Percentiles rank a stretch among this genome's conserved stretches.
Conservation (phyloP, 92 coral and sea anemone species). For the Phymanthus crucifer region DNA sequence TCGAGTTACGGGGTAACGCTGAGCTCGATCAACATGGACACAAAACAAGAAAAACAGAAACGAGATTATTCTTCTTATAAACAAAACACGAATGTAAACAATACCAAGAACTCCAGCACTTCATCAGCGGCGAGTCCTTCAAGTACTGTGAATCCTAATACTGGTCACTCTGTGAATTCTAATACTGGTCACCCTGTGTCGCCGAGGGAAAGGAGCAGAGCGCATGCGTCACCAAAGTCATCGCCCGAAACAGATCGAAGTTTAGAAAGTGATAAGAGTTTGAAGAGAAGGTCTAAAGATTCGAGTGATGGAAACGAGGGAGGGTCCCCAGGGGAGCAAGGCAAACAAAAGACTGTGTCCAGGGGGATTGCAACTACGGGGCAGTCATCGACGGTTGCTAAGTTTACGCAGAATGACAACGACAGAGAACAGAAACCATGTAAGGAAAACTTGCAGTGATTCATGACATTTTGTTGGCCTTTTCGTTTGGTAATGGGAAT, state of each 20-base stretch:
- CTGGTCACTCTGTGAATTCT: conserved; percentile 22
- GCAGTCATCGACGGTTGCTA: conserved; percentile 41
- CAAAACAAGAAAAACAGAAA: conserved; percentile 13
- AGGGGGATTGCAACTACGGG: conserved; percentile 41
- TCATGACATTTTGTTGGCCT: neutral
- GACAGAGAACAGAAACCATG: conserved; percentile 73
- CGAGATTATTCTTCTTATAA: conserved; percentile 18
- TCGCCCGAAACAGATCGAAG: conserved; percentile 35
- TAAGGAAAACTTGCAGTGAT: conserved; percentile 9
- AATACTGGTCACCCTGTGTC: conserved; percentile 38
- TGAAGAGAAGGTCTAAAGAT: conserved; percentile 46
- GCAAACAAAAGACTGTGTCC: conserved; percentile 35
- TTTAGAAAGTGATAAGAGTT: conserved; percentile 13
- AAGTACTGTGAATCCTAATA: neutral
- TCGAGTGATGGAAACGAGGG: conserved; percentile 6
- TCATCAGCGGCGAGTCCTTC: neutral
- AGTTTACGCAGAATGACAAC: conserved; percentile 35
- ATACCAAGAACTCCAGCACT: neutral
- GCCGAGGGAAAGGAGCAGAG: conserved; percentile 28
- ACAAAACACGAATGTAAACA: neutral
- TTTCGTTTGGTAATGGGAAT: too few relatives aligned
- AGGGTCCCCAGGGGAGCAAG: conserved; percentile 29
- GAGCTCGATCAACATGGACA: conserved; percentile 19
- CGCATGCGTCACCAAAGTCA: conserved; percentile 37
- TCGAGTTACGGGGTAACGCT: conserved; percentile 1